Base-by-base conservation (phyloP, 2,113 vertebrate species). In the Apodemus speciosus region DNA sequence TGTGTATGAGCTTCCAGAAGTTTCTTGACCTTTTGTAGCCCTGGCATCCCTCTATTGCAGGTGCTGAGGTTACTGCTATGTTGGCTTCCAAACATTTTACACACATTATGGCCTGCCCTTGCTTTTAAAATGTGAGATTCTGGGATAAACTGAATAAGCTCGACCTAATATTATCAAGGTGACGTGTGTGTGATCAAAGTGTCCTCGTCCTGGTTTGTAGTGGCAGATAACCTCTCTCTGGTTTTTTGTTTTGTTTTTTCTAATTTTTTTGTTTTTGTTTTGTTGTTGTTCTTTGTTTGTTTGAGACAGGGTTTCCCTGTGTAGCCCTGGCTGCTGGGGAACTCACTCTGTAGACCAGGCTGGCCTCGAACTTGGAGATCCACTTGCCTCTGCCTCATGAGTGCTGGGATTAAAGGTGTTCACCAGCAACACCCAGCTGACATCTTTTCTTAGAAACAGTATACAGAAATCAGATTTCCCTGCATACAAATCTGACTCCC, bases 81-180 rank as follows among this genome's bases (percentile, higher is more conserved):
- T 69, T 51, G 13, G 8, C 71, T 68, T 75, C 46, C 51, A 93
- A 90, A 92, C 21, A 75, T 79, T 64, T 90, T 92, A 64, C 68
- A 27, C 58, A 32, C 20, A 53, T 53, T n/a, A 69, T 85, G 66
- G 49, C 38, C 14, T 18, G 3, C 69, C 49, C 38, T 87, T 84
- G 56, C 10, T 71, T 84, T 84, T 89, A 87, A 89, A 93, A 69
- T 84, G 62, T 87, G 32, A n/a, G 73, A 85, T 95, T 93, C 51
- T 90, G n/a, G 85, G 69, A 69, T 51, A n/a, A 72, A 6, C 56
- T 27, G 71, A 77, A 62, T 30, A 49, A 13, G 7, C 6, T 86
- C 80, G 49, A 94, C 40, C 30, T 88, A 11, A 6, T 46, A 46
- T 23, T 21, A 73, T 30, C 46, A 60, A 75, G 79, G 56, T 46